phyloP scores from a whole-genome alignment of 1,140 invertebrate genomes.

The Penaeus indicus region DNA sequence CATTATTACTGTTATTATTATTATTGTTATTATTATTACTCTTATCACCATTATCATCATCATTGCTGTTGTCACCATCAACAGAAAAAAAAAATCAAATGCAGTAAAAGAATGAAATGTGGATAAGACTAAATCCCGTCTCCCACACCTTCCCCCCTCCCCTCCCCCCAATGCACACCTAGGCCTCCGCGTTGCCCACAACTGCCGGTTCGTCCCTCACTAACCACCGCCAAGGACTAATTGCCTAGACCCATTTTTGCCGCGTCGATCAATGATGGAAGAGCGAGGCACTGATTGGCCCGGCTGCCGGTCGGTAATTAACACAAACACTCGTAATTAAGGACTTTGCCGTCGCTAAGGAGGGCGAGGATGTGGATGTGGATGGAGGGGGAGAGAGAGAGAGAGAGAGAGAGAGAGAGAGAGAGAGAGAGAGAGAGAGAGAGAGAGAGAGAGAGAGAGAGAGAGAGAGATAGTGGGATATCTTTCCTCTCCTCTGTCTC shows the following conservation, averaged over 20 bases:
- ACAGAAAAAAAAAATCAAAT: too few relatives aligned
- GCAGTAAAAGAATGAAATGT: too few relatives aligned
- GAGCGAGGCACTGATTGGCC: constrained; percentile 8
- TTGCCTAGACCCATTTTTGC: constrained; percentile 36
- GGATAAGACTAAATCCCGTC: background rate
- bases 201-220: background rate
- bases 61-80: too few relatives aligned
- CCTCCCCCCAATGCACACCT: too few relatives aligned
- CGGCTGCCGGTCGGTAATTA: constrained; percentile 22
- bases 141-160: background rate
- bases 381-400: background rate
- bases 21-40: too few relatives aligned
- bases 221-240: constrained; percentile 37
- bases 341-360: background rate
- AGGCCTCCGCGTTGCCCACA: too few relatives aligned
- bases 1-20: too few relatives aligned
- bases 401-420: too few relatives aligned
- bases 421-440: too few relatives aligned
- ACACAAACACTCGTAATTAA: constrained; percentile 43
- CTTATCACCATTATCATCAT: too few relatives aligned
- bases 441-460: background rate
- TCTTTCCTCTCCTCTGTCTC: too few relatives aligned
- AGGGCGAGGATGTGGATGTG: background rate
- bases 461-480: background rate
- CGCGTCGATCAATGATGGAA: constrained; percentile 31